Evolutionary conservation across 2,797 vertebrate species (phyloP).

Genomic region (Thalassophryne amazonica): DNA sequence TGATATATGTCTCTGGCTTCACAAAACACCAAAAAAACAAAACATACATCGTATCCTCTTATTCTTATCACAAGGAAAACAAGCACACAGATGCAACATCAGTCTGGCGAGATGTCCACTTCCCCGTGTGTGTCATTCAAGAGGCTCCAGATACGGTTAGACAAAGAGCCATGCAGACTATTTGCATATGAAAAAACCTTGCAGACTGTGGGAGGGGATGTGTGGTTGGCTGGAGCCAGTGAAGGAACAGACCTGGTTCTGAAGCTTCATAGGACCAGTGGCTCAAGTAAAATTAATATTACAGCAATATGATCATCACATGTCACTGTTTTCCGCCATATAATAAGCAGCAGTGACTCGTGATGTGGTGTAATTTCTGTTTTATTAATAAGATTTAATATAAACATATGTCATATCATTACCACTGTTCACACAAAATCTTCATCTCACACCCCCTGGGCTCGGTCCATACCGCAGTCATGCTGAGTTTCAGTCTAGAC

Average conservation of each 20-base stretch:
- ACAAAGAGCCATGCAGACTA: conserved; percentile 55
- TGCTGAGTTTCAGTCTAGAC: conserved; percentile 55
- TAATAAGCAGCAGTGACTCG: no score
- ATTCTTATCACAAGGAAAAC: conserved; percentile 59
- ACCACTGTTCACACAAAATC: background rate
- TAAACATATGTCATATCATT: conserved; percentile 36
- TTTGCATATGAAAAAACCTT: conserved; percentile 70
- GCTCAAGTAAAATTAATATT: background rate
- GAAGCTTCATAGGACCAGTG: conserved; percentile 11
- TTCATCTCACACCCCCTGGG: background rate
- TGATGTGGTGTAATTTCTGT: no score
- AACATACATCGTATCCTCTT: no score
- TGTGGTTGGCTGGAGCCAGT: conserved; percentile 39
- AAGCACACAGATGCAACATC: conserved; percentile 43
- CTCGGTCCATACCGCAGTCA: background rate
- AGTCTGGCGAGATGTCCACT: conserved; percentile 42
- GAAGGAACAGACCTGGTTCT: conserved; percentile 9
- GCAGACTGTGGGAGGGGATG: conserved; percentile 48
- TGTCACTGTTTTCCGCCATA: background rate
- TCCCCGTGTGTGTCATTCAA: conserved; percentile 44
- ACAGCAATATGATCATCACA: background rate
- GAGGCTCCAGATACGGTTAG: conserved; percentile 44
- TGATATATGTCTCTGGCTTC: conserved; percentile 2
- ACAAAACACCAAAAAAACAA: conserved; percentile 19
- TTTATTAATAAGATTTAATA: conserved; percentile 7